phyloP scores from a whole-genome alignment of 2,113 vertebrate genomes.

The Uria aalge region DNA sequence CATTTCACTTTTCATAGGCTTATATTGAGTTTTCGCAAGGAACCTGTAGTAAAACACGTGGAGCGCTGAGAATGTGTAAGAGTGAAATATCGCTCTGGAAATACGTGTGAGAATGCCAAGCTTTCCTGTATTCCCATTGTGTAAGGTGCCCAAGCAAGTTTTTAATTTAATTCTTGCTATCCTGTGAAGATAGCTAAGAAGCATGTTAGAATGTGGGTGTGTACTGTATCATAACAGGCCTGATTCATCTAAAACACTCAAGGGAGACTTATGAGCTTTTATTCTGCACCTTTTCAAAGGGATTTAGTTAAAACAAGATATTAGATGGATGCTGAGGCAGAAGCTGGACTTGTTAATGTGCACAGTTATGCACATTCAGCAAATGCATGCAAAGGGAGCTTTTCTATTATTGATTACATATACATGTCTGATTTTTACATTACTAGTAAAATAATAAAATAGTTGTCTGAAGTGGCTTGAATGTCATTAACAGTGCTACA shows the following conservation, averaged over 20 bases:
- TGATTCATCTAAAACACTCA: slow-evolving; percentile 8
- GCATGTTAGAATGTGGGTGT: not conserved
- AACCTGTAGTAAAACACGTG: not conserved
- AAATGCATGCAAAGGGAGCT: slow-evolving; percentile 1
- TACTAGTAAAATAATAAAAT: not conserved
- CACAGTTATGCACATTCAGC: not conserved
- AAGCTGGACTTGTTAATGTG: not conserved
- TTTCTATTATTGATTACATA: not conserved
- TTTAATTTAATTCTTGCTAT: slow-evolving; percentile 21
- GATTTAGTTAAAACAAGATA: slow-evolving; percentile 57
- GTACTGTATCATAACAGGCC: not conserved
- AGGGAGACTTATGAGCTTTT: slow-evolving; percentile 14
- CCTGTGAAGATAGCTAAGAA: not conserved
- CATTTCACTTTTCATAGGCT: not conserved
- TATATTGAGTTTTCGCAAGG: not conserved
- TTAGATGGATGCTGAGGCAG: not conserved
- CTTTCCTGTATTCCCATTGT: not conserved
- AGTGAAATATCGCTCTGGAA: not conserved
- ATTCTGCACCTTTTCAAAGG: slow-evolving; percentile 5
- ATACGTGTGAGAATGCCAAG: not conserved
- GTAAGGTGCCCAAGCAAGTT: not conserved
- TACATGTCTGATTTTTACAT: not conserved
- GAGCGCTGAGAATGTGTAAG: not conserved
- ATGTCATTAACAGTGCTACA: not conserved
- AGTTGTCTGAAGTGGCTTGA: not conserved